Evolutionary conservation across 2,888 invertebrate species (phyloP).

Genomic region (Tinea pellionella): DNA sequence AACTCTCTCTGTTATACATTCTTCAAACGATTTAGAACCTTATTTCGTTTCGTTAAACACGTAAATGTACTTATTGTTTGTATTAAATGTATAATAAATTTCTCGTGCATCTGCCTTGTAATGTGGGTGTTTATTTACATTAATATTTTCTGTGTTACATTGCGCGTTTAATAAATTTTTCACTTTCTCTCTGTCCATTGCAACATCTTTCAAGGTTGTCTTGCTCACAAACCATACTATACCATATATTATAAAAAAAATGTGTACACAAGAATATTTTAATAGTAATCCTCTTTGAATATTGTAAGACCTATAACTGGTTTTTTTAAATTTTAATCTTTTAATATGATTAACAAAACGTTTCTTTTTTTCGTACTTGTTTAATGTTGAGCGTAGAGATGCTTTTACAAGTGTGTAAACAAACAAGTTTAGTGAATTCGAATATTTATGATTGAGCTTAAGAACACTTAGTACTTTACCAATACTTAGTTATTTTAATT

Average conservation of each 20-base stretch:
- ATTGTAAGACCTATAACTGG: too few species aligned
- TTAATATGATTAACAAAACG: background rate
- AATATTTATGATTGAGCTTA: background rate
- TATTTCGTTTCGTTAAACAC: background rate
- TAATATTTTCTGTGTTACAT: background rate
- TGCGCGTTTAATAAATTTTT: background rate
- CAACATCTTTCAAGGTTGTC: background rate
- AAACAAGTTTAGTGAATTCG: background rate
- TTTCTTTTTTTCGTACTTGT: background rate
- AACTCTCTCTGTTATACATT: background rate
- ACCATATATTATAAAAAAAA: background rate
- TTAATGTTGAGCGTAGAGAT: background rate
- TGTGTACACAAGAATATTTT: background rate
- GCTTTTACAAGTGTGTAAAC: background rate
- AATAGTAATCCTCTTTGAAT: background rate
- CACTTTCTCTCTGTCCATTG: background rate
- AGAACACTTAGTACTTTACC: background rate
- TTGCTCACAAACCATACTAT: background rate
- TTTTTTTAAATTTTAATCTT: background rate
- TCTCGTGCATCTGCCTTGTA: background rate
- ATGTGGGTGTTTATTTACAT: conserved; percentile 9
- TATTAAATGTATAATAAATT: background rate
- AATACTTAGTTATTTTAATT: too few species aligned
- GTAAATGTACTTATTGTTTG: background rate
- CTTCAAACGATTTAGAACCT: background rate